phyloP scores from a whole-genome alignment of 2,797 vertebrate genomes.

The Morus bassanus region DNA sequence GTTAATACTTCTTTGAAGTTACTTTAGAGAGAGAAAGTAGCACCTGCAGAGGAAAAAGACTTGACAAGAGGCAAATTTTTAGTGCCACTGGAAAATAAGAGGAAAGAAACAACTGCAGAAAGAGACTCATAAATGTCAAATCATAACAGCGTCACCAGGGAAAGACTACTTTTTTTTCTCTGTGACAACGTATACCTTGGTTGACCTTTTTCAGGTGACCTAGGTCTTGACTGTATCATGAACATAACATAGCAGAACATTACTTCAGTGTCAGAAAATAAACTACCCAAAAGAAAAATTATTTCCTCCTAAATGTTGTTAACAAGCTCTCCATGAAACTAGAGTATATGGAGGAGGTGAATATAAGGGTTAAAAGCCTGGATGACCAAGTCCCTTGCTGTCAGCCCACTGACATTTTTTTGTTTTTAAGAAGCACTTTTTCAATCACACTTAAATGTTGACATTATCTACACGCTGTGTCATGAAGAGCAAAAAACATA shows the following conservation, averaged over 20 bases:
- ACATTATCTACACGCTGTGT: neutral
- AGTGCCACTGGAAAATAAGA: neutral
- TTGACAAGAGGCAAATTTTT: neutral
- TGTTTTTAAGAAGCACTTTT: neutral
- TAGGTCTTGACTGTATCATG: neutral
- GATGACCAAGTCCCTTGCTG: neutral
- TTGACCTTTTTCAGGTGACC: neutral
- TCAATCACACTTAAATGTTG: neutral
- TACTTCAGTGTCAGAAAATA: neutral
- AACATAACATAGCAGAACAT: neutral
- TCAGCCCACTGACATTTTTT: neutral
- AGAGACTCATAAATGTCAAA: neutral
- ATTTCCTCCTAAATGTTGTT: neutral
- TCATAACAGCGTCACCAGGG: neutral
- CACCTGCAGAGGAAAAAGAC: neutral
- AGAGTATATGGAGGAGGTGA: neutral
- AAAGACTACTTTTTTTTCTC: neutral
- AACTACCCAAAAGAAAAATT: neutral
- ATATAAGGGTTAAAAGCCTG: neutral
- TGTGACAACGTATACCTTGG: neutral
- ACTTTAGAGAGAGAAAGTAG: neutral
- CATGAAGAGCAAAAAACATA: neutral
- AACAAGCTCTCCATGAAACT: neutral
- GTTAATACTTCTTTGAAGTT: neutral
- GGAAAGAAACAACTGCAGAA: neutral